phyloP scores from a whole-genome alignment of 1,140 invertebrate genomes.

The Ruditapes philippinarum region DNA sequence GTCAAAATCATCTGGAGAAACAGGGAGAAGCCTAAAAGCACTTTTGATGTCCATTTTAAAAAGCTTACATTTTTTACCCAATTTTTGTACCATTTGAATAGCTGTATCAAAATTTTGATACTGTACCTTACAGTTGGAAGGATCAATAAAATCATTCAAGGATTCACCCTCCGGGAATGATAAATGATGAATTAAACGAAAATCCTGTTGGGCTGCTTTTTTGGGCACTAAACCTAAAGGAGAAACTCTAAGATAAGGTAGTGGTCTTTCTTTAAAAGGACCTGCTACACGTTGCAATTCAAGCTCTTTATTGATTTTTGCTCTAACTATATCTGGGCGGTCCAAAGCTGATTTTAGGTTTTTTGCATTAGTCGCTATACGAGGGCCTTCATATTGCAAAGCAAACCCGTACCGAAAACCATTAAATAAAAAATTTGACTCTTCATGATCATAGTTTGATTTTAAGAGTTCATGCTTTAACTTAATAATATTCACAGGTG shows the following conservation, averaged over 20 bases:
- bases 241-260: neutral
- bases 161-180: slow-evolving; percentile 28
- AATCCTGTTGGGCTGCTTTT: slow-evolving; percentile 6
- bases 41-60: slow-evolving; percentile 33
- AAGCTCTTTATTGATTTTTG: slow-evolving; percentile 37
- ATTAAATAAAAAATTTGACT: too few relatives aligned
- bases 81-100: neutral
- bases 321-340: too few relatives aligned
- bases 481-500: too few relatives aligned
- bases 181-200: slow-evolving; percentile 48
- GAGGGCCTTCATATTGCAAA: too few relatives aligned
- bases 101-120: neutral
- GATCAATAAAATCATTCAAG: slow-evolving; percentile 42
- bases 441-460: too few relatives aligned
- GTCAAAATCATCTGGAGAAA: slow-evolving; percentile 48
- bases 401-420: too few relatives aligned
- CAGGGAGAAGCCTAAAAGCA: slow-evolving; percentile 57
- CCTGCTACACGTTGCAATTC: neutral
- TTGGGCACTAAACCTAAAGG: slow-evolving; percentile 47
- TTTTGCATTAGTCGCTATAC: too few relatives aligned
- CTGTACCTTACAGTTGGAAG: neutral
- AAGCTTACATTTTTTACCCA: neutral
- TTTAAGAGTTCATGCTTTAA: too few relatives aligned
- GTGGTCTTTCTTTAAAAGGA: neutral
- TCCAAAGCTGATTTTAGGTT: too few relatives aligned